Conservation (phyloP, 2,797 vertebrate genomes). For the Podarcis siculus region DNA sequence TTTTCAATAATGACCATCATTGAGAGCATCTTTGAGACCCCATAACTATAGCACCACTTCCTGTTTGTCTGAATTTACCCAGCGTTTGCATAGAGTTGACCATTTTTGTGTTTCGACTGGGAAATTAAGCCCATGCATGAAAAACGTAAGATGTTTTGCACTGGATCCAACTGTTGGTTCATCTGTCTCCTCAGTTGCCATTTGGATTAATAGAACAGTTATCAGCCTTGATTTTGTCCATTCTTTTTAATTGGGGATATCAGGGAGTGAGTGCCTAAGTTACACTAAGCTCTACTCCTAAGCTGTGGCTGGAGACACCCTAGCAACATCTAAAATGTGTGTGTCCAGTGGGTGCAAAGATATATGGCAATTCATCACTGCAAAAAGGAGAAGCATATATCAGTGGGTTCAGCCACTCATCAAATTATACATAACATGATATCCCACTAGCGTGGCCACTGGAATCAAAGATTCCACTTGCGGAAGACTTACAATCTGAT, state of each 20-base stretch:
- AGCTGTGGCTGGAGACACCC: not conserved
- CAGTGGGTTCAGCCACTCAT: conserved; percentile 46
- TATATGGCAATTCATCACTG: conserved; percentile 12
- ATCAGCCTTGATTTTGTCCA: too few relatives aligned
- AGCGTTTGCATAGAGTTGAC: not conserved
- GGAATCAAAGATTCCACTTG: conserved; percentile 37
- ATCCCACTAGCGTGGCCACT: conserved; percentile 43
- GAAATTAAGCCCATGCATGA: not conserved
- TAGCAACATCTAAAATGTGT: not conserved
- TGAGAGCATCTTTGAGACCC: too few relatives aligned
- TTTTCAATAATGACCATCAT: not conserved
- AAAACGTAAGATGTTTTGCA: not conserved
- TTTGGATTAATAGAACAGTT: not conserved
- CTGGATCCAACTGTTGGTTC: not conserved
- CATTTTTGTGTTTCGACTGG: not conserved
- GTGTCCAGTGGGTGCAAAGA: conserved; percentile 40
- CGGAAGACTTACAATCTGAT: conserved; percentile 39
- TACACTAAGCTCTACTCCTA: not conserved
- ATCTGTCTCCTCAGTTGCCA: not conserved
- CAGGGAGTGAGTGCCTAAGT: not conserved
- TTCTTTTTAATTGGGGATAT: not conserved
- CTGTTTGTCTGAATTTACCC: not conserved
- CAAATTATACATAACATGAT: conserved; percentile 57
- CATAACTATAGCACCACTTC: not conserved
- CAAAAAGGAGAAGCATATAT: conserved; percentile 46